Conservation (phyloP, 2,888 invertebrate species). For the Sarcophaga caerulescens region DNA sequence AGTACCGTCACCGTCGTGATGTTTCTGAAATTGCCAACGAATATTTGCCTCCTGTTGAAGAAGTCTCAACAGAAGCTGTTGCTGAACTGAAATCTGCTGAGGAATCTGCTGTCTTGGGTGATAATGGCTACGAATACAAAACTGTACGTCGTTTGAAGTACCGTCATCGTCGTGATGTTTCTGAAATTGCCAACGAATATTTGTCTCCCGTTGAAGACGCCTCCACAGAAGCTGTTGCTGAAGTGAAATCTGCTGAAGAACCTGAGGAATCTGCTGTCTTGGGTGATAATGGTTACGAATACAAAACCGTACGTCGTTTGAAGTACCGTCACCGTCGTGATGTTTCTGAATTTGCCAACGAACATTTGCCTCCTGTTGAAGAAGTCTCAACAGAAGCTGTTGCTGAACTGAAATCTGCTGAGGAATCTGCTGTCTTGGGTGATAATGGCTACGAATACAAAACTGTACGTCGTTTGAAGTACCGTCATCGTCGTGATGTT, state of each 20-base stretch:
- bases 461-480: conserved; percentile 65
- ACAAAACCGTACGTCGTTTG: conserved; percentile 69
- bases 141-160: too few species aligned
- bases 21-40: too few species aligned
- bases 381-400: conserved; percentile 16
- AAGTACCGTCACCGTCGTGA: conserved; percentile 70
- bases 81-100: too few species aligned
- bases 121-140: too few species aligned
- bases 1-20: too few species aligned
- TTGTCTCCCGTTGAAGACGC: conserved; percentile 57
- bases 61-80: too few species aligned
- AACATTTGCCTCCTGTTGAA: conserved; percentile 71
- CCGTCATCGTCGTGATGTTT: too few species aligned
- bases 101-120: too few species aligned
- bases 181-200: too few species aligned
- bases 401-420: conserved; percentile 10
- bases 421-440: conserved; percentile 56
- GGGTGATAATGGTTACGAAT: conserved; percentile 64
- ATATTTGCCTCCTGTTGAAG: too few species aligned
- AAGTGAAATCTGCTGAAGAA: conserved; percentile 24
- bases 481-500: conserved; percentile 61
- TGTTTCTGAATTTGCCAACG: conserved; percentile 72
- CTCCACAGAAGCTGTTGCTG: conserved; percentile 65
- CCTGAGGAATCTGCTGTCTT: conserved; percentile 53
- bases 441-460: conserved; percentile 70